phyloP scores from a whole-genome alignment of 2,888 invertebrate species.

The Nomada lathburiana region DNA sequence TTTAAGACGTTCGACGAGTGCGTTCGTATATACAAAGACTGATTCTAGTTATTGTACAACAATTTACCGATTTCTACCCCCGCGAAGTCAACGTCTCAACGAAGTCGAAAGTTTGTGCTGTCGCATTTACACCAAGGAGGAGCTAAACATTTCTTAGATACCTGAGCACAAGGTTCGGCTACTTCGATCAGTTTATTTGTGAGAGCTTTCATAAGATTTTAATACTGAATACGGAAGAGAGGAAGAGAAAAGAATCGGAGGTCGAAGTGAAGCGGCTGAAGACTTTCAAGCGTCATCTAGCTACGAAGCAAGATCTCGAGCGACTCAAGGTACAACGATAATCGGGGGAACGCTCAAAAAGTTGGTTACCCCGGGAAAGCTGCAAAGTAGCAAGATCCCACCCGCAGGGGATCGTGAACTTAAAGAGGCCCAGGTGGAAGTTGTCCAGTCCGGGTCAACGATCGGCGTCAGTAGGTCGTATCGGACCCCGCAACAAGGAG shows the following conservation, averaged over 20 bases:
- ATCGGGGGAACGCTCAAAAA: background rate
- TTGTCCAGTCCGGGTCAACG: constrained; percentile 73
- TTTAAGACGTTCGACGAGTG: background rate
- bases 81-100: background rate
- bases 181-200: constrained; percentile 7
- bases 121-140: background rate
- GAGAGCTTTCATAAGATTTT: background rate
- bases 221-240: background rate
- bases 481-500: constrained; percentile 69
- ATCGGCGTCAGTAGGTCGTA: constrained; percentile 71
- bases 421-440: constrained; percentile 74
- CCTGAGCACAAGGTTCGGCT: background rate
- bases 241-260: background rate
- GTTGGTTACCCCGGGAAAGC: constrained; percentile 27
- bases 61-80: background rate
- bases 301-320: background rate
- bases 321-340: background rate
- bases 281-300: background rate
- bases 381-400: constrained; percentile 78
- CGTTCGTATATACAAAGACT: constrained; percentile 3
- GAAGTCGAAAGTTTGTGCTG: background rate
- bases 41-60: constrained; percentile 18
- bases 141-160: background rate
- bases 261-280: constrained; percentile 61
- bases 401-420: constrained; percentile 74